These are phyloP conservation scores for Hemibagrus wyckioides DNA, from an alignment of 2,113 vertebrate species.

Conservation along the genomic window DNA sequence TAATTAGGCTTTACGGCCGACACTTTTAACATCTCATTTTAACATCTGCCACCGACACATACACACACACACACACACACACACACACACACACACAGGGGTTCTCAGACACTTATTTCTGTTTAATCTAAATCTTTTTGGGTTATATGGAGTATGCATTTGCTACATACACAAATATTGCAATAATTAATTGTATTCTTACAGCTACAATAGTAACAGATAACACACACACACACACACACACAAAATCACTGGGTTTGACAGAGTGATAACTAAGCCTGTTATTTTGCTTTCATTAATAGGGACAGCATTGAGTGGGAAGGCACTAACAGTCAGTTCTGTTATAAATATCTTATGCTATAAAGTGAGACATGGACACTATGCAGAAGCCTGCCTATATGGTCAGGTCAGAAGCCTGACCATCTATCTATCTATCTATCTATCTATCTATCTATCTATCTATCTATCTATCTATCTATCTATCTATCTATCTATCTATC, in stretches of 20 bases:
- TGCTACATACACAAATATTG: background rate
- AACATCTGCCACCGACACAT: background rate
- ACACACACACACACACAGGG: background rate
- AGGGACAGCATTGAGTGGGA: constrained; percentile 19
- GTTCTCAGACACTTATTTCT: background rate
- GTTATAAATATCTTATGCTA: constrained; percentile 25
- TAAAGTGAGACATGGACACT: background rate
- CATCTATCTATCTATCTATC: too few relatives aligned
- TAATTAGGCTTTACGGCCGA: background rate
- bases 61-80: background rate
- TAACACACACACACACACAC: constrained; percentile 4
- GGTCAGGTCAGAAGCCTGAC: too few relatives aligned
- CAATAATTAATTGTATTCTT: background rate
- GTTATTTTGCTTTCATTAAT: constrained; percentile 13
- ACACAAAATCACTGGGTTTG: background rate
- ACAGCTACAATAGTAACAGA: background rate
- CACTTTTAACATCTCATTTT: background rate
- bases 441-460: too few relatives aligned
- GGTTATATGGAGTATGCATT: background rate
- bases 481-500: too few relatives aligned
- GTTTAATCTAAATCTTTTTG: background rate
- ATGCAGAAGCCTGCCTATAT: background rate
- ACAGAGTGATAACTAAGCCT: background rate
- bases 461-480: too few relatives aligned
- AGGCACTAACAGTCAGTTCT: background rate